Evolutionary conservation across 2,113 vertebrate genomes (phyloP).

Genomic region (Peromyscus leucopus): DNA sequence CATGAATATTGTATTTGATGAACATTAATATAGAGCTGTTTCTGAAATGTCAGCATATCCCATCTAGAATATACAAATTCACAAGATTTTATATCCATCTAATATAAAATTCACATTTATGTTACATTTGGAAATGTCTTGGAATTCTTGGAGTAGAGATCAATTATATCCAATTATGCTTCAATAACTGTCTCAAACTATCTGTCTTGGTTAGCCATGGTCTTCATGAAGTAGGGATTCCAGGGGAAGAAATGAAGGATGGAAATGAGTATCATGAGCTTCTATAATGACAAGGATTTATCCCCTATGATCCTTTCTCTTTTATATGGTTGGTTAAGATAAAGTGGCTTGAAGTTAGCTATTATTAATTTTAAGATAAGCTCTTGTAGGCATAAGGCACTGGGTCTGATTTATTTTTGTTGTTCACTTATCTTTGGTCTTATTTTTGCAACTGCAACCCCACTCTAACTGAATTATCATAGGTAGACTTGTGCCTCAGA

Average conservation of each 20-base stretch:
- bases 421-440: not conserved
- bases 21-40: not conserved
- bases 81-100: not conserved
- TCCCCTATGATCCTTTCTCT: not conserved
- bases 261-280: not conserved
- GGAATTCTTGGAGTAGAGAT: not conserved
- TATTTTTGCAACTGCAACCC: not conserved
- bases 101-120: not conserved
- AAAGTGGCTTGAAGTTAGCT: not conserved
- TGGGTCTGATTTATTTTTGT: not conserved
- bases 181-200: not conserved
- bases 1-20: not conserved
- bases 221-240: not conserved
- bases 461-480: not conserved
- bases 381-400: not conserved
- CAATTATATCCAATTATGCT: not conserved
- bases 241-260: not conserved
- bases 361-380: not conserved
- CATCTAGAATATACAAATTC: not conserved
- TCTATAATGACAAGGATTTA: not conserved
- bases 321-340: not conserved
- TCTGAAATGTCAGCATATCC: not conserved
- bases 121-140: not conserved
- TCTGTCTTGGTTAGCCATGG: not conserved
- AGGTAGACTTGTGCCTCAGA: not conserved